These are phyloP conservation scores for Passerina amoena DNA, from an alignment of 2,113 vertebrate species.

Conservation along the genomic window DNA sequence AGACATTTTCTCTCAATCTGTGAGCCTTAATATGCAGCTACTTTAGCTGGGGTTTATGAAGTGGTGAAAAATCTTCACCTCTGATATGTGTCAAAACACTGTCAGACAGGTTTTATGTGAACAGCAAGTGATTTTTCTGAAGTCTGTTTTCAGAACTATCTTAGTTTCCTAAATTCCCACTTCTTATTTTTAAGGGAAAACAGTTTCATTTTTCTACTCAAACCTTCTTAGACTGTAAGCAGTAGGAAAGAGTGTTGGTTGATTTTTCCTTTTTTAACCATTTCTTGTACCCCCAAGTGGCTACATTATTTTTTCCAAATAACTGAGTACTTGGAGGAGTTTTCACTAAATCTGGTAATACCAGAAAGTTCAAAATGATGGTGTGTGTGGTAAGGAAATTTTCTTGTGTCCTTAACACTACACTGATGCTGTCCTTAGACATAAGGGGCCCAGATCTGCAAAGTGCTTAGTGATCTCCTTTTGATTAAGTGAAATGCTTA, in stretches of 20 bases:
- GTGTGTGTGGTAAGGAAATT: not conserved
- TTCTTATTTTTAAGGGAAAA: conserved; percentile 29
- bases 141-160: conserved; percentile 34
- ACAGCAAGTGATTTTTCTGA: conserved; percentile 43
- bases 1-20: conserved; percentile 15
- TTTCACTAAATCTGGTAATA: not conserved
- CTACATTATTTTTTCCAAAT: not conserved
- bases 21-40: conserved; percentile 25
- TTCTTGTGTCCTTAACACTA: not conserved
- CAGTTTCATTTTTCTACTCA: not conserved
- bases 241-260: not conserved
- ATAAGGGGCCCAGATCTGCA: not conserved
- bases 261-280: not conserved
- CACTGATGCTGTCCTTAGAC: not conserved
- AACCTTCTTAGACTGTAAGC: not conserved
- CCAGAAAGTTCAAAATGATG: not conserved
- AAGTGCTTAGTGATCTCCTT: not conserved
- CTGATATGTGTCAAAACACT: conserved; percentile 60
- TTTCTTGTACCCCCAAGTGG: not conserved
- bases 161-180: conserved; percentile 20
- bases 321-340: not conserved
- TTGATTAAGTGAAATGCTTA: not conserved
- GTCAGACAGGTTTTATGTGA: conserved; percentile 51
- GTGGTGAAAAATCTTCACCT: conserved; percentile 44
- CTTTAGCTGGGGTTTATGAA: conserved; percentile 12